These are phyloP conservation scores for Argyra leucocephala DNA, from an alignment of 2,888 invertebrate genomes.

Conservation along the genomic window DNA sequence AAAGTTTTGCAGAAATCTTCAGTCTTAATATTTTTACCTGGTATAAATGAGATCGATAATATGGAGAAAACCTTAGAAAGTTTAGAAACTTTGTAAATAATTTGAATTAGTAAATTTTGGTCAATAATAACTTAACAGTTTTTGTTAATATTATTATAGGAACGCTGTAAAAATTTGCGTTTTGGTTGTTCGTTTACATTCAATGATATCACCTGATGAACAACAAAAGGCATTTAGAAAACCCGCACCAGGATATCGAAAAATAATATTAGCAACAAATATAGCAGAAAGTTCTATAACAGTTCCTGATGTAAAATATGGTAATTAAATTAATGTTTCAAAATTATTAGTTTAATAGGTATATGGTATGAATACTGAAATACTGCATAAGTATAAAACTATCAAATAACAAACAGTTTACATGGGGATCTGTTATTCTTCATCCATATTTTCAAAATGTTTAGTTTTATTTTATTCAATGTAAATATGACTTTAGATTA, in stretches of 20 bases:
- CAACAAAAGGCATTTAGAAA: constrained; percentile 52
- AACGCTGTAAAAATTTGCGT: constrained; percentile 24
- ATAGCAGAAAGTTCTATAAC: constrained; percentile 90
- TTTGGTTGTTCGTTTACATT: constrained; percentile 51
- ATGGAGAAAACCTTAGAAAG: constrained; percentile 45
- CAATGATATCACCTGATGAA: constrained; percentile 68
- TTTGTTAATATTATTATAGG: constrained; percentile 13
- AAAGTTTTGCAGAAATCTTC: constrained; percentile 47
- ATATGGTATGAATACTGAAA: too few species aligned
- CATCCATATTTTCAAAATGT: too few species aligned
- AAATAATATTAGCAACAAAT: constrained; percentile 82
- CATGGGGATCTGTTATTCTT: too few species aligned
- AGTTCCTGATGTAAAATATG: constrained; percentile 74
- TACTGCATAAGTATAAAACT: too few species aligned
- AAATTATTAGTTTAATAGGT: too few species aligned
- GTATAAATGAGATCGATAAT: constrained; percentile 73
- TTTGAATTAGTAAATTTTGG: not conserved
- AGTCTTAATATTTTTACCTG: constrained; percentile 83
- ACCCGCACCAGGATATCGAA: constrained; percentile 46
- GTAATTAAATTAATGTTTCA: constrained; percentile 21
- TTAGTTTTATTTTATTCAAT: too few species aligned
- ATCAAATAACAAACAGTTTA: too few species aligned
- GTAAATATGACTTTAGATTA: too few species aligned
- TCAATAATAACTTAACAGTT: not conserved
- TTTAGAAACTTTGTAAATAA: constrained; percentile 18